Evolutionary conservation across 2,113 vertebrate genomes (phyloP), one percentile per base, ranked within the genome.

Genomic region (Nymphicus hollandicus): DNA sequence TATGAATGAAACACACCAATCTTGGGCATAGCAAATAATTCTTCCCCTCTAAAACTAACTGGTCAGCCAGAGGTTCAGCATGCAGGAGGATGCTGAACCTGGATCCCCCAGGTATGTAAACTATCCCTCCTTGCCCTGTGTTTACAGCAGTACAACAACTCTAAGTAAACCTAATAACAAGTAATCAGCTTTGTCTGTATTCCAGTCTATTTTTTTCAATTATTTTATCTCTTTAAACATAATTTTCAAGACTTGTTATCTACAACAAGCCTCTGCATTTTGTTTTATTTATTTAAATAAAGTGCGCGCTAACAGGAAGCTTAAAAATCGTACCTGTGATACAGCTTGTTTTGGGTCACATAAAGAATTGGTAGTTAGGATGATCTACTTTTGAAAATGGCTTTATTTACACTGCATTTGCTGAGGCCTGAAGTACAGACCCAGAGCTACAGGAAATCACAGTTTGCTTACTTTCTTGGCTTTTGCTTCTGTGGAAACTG

Each of bases 71-170:
- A 85, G 7, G 23, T 72, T 83, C 49, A 70, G n/a, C 50, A 25
- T 14, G 7, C 53, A 64, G 29, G 28, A 82, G 29, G 10, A 49
- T 20, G 22, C 41, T 41, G 41, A 41, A 41, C 41, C 41, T 41
- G 41, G 41, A 73, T 65, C 19, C 10, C 28, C 8, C 0, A 0
- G 13, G 25, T 44, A 43, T 4, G 2, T 39, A 39, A 89, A 39
- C 8, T 28, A 17, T 65, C 41, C 23, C 56, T 79, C 13, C 24
- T 76, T 52, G 64, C 10, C 25, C 28, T 46, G 2, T 28, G 47
- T 47, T 76, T 63, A 61, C 23, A 65, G 23, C 44, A 56, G 11
- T 65, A 55, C 56, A 79, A 50, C 18, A 46, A 33, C 22, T 64
- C 5, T 2, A 46, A 44, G 12, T 28, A 71, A 93, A 81, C 24